A percentile compares a stretch with the other conserved stretches of the same genome.
These are phyloP conservation scores for Cyclophora albipunctata DNA, from an alignment of 2,888 invertebrate genomes.

Conservation along the genomic window DNA sequence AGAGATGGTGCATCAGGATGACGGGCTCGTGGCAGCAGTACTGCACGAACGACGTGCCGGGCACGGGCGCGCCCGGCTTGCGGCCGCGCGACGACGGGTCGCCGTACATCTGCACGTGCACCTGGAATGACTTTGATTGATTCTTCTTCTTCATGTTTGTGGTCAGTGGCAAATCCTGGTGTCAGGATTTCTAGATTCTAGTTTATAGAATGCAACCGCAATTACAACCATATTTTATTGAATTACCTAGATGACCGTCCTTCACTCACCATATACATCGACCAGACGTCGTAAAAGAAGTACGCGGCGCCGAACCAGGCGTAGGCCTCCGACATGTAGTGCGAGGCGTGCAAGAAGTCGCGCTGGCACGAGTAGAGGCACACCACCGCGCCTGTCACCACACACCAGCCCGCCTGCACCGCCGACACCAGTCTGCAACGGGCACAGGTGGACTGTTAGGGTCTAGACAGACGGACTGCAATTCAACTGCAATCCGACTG, in stretches of 20 bases:
- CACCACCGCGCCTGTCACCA: conserved; percentile 79
- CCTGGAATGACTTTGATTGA: conserved; percentile 27
- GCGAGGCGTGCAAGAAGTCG: conserved; percentile 80
- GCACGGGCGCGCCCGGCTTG: conserved; percentile 4
- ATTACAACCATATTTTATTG: too few relatives aligned
- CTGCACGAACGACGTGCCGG: conserved; percentile 55
- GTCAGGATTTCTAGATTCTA: too few relatives aligned
- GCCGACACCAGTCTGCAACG: conserved; percentile 79
- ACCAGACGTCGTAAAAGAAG: conserved; percentile 87
- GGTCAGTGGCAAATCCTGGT: too few relatives aligned
- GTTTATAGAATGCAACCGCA: too few relatives aligned
- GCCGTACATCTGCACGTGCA: conserved; percentile 48
- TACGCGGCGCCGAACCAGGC: conserved; percentile 87
- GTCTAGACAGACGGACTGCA: too few relatives aligned
- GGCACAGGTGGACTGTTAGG: too few relatives aligned
- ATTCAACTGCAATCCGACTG: too few relatives aligned
- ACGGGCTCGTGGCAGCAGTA: conserved; percentile 79
- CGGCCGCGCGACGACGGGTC: conserved; percentile 16
- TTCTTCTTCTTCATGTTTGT: too few relatives aligned
- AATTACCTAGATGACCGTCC: too few relatives aligned
- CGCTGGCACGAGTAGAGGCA: conserved; percentile 81
- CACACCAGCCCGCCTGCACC: conserved; percentile 81
- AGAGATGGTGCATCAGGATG: conserved; percentile 83
- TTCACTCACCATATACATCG: conserved; percentile 82
- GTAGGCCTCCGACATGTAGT: conserved; percentile 84